Conservation (phyloP, 92 coral and sea anemone genomes). For the Phenganax marumi region DNA sequence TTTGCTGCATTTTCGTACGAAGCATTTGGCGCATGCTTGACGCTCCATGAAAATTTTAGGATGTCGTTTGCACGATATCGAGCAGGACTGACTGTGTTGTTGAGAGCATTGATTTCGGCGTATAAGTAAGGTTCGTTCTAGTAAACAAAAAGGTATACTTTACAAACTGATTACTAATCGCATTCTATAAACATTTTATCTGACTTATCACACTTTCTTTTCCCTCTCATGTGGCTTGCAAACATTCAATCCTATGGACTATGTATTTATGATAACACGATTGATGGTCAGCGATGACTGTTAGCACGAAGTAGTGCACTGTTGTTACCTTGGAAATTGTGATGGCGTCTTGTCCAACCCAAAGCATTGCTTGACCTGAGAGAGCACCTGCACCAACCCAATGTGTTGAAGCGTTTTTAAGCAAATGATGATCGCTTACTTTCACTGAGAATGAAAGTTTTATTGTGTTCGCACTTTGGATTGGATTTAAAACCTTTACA, state of each 20-base stretch:
- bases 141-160: neutral
- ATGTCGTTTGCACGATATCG: conserved; percentile 73
- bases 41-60: conserved; percentile 59
- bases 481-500: conserved; percentile 59
- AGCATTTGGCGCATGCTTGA: conserved; percentile 69
- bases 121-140: conserved; percentile 66
- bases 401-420: conserved; percentile 74
- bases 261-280: too few relatives aligned
- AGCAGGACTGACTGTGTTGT: conserved; percentile 58
- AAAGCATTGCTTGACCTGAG: conserved; percentile 91
- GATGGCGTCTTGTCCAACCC: conserved; percentile 91
- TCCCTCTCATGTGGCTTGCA: neutral
- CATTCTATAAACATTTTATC: neutral
- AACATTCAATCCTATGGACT: neutral
- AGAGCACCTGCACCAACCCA: conserved; percentile 96
- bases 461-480: conserved; percentile 54
- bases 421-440: conserved; percentile 69
- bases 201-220: neutral
- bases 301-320: neutral
- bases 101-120: conserved; percentile 61
- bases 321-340: conserved; percentile 66
- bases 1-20: conserved; percentile 72
- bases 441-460: conserved; percentile 66
- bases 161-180: neutral
- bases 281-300: too few relatives aligned